A percentile compares a stretch with the other conserved stretches of the same genome.
Conservation (phyloP, 2,888 invertebrate species). For the Syrphus vitripennis region DNA sequence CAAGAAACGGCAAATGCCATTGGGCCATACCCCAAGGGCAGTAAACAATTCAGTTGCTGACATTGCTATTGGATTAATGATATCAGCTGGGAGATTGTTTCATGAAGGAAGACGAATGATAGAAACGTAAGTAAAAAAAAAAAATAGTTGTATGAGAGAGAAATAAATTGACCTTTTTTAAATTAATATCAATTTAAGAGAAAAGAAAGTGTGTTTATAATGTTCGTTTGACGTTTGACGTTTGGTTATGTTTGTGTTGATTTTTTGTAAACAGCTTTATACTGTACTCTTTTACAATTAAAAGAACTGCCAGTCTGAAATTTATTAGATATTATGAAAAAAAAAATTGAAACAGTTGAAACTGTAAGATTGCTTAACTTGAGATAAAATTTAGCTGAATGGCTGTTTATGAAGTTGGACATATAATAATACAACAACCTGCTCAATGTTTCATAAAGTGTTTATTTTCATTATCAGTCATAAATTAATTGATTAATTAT, state of each 20-base stretch:
- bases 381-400: too few species aligned
- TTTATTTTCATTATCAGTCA: too few species aligned
- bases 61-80: conserved; percentile 88
- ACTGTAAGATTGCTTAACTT: too few species aligned
- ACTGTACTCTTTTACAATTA: neutral
- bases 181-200: neutral
- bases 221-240: too few species aligned
- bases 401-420: too few species aligned
- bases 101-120: conserved; percentile 88
- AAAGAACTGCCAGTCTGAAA: neutral
- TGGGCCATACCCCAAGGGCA: conserved; percentile 91
- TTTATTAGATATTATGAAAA: too few species aligned
- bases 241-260: neutral
- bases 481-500: too few species aligned
- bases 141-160: conserved; percentile 12
- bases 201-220: neutral
- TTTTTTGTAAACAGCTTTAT: neutral
- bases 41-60: conserved; percentile 91
- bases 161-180: neutral
- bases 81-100: conserved; percentile 89
- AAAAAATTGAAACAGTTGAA: too few species aligned
- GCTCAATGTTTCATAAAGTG: too few species aligned
- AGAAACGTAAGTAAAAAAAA: conserved; percentile 80
- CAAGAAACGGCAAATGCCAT: conserved; percentile 85
- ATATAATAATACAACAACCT: too few species aligned